Percentiles rank a stretch among this genome's conserved stretches.
These are phyloP conservation scores for Osmoderma eremita DNA, from an alignment of 2,888 invertebrate genomes.

Conservation along the genomic window DNA sequence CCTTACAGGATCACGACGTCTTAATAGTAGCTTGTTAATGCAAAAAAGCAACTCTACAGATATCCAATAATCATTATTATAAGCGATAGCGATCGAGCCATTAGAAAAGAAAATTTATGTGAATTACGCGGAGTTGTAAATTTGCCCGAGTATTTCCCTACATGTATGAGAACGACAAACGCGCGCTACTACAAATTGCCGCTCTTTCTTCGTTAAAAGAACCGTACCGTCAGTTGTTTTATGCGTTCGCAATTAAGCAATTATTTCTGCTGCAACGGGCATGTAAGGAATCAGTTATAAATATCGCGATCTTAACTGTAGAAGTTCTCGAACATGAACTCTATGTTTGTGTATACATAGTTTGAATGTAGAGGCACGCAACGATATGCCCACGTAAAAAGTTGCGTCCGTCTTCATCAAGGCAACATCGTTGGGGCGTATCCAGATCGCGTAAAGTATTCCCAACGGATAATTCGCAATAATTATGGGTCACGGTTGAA, in stretches of 20 bases:
- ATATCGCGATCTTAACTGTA: constrained; percentile 14
- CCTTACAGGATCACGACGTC: background rate
- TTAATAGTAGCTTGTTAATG: background rate
- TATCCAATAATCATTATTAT: background rate
- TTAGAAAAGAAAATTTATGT: background rate
- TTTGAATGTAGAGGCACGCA: constrained; percentile 2
- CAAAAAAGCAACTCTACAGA: too few species aligned
- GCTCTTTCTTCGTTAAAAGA: background rate
- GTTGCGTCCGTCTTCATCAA: constrained; percentile 25
- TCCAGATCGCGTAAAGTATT: constrained; percentile 12
- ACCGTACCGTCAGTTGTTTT: constrained; percentile 5
- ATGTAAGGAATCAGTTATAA: constrained; percentile 14
- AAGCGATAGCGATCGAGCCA: background rate
- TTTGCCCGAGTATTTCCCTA: background rate
- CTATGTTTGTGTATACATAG: background rate
- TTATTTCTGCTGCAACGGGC: constrained; percentile 5
- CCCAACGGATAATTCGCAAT: constrained; percentile 17
- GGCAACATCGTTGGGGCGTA: constrained; percentile 26
- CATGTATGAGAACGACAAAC: background rate
- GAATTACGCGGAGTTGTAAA: background rate
- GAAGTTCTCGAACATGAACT: background rate
- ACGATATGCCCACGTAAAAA: constrained; percentile 17
- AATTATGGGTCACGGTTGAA: constrained; percentile 12
- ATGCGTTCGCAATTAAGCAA: constrained; percentile 28
- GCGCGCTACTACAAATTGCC: background rate